phyloP scores from a whole-genome alignment of 2,113 vertebrate genomes.

The Amia ocellicauda region DNA sequence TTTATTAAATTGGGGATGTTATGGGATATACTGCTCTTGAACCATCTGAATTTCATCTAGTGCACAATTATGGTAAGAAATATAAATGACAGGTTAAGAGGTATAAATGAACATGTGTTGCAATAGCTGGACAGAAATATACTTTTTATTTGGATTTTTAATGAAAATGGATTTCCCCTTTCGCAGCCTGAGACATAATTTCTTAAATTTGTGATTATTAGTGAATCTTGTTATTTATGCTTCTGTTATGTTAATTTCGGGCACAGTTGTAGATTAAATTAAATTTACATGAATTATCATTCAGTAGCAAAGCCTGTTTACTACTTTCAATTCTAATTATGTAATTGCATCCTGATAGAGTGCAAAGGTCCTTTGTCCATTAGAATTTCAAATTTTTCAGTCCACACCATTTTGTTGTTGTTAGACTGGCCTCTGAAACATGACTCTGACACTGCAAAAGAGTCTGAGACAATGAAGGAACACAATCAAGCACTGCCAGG shows the following conservation, averaged over 20 bases:
- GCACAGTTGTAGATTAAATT: neutral
- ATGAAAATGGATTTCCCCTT: too few relatives aligned
- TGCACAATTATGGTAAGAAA: too few relatives aligned
- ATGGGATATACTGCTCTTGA: too few relatives aligned
- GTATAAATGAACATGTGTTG: too few relatives aligned
- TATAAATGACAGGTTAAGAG: too few relatives aligned
- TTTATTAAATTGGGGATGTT: too few relatives aligned
- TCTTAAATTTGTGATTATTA: neutral
- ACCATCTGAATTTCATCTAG: too few relatives aligned
- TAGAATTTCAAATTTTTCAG: slow-evolving; percentile 6
- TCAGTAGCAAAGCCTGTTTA: neutral
- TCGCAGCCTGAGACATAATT: too few relatives aligned
- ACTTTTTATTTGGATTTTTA: too few relatives aligned
- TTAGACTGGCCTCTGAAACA: neutral
- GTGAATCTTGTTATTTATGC: slow-evolving; percentile 1
- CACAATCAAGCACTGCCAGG: too few relatives aligned
- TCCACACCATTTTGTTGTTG: neutral
- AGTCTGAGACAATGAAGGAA: neutral
- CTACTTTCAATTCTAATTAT: slow-evolving; percentile 5
- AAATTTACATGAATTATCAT: slow-evolving; percentile 3
- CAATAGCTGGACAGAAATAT: too few relatives aligned
- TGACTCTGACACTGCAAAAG: neutral
- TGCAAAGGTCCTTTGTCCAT: slow-evolving; percentile 8
- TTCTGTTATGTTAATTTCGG: neutral
- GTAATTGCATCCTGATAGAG: slow-evolving; percentile 5